Evolutionary conservation across 2,888 invertebrate genomes (phyloP), one percentile per base, ranked within the genome.

Genomic region (Stenichneumon culpator): DNA sequence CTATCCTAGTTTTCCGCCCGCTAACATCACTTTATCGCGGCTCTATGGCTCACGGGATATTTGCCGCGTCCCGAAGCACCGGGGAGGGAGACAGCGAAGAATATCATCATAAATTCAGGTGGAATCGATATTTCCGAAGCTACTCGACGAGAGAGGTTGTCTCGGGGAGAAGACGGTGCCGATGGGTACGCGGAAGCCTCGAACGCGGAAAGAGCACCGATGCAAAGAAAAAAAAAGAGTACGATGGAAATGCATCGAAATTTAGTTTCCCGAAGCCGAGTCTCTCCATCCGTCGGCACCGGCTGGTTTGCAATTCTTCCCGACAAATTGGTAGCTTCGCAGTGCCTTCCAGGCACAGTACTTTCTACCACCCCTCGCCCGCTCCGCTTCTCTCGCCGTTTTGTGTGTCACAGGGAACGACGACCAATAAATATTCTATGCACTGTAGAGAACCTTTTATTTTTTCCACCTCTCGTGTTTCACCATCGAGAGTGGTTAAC

Each of bases 81-180:
- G 14, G 9, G 52, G 39, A 36, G 52, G 16, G 39, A 44, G 70
- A 25, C 57, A 68, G 68, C 44, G 44, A 50, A 69, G 69, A 79
- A 83, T 79, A 79, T 83, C 83, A 83, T 83, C 83, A 63, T 79
- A 83, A 79, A 83, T 83, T 83, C 83, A 69, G 54, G 44, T 57
- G 60, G 74, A 83, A 83, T 79, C 79, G 79, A 83, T 83, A 83
- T 83, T 74, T 74, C 68, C 74, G 68, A 32, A 73, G 70, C 68
- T 9, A 28, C 44, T 77, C 72, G 52, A 79, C 69, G 7, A n/a
- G 32, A 44, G 50, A 57, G 25, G 50, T 5, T 70, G 39, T 60
- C 50, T 47, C 5, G 57, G 44, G 3, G 22, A 67, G 68, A 50
- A 79, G 54, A 65, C 52, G 16, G 47, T 47, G 65, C 36, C 28